Evolutionary conservation across 2,888 invertebrate species (phyloP).

Genomic region (Coelopa pilipes): DNA sequence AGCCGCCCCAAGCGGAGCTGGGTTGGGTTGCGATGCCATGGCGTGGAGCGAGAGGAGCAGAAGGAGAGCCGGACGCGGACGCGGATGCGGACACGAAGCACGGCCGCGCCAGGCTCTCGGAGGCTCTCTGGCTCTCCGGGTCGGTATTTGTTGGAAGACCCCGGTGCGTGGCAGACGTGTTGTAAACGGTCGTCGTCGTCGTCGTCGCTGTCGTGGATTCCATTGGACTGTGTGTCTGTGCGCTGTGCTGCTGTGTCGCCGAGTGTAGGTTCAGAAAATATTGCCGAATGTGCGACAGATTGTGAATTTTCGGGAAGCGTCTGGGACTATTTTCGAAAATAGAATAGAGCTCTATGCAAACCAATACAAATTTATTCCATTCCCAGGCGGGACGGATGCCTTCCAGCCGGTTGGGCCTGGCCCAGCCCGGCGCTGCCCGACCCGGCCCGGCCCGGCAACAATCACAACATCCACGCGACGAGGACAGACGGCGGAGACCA

Average conservation of each 20-base stretch:
- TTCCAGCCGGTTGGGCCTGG: not conserved
- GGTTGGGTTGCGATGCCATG: not conserved
- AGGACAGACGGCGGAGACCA: not conserved
- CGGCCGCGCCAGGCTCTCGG: not conserved
- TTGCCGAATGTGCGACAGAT: not conserved
- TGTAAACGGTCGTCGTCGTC: not conserved
- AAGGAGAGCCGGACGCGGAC: not conserved
- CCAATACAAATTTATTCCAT: not conserved
- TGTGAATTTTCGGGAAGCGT: not conserved
- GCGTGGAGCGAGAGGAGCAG: not conserved
- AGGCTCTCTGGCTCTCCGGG: constrained; percentile 8
- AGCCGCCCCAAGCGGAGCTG: not conserved
- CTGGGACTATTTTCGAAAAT: not conserved
- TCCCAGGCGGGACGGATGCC: not conserved
- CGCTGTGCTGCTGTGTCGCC: not conserved
- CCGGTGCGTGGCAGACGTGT: constrained; percentile 24
- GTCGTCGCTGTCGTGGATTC: not conserved
- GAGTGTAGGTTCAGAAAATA: constrained; percentile 10
- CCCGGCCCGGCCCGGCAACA: not conserved
- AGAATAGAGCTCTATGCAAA: not conserved
- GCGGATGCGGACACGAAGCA: constrained; percentile 11
- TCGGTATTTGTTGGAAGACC: constrained; percentile 29
- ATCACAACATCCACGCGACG: not conserved
- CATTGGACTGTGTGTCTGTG: constrained; percentile 9
- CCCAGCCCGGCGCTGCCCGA: not conserved